A percentile compares a stretch with the other conserved stretches of the same genome.
Conservation (phyloP, 1,140 invertebrate genomes). For the Heliconius hermathena region DNA sequence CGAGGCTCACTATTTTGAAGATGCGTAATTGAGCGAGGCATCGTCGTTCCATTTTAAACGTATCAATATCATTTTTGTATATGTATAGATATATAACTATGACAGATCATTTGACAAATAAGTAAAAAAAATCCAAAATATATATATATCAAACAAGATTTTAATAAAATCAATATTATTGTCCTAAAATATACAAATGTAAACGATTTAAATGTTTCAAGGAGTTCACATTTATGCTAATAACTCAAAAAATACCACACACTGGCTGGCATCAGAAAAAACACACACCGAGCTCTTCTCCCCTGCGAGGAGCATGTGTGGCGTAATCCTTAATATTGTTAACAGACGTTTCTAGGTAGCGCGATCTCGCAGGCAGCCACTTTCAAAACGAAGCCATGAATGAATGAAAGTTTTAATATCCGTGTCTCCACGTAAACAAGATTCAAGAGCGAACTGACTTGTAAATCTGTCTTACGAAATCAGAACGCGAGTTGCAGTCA, state of each 20-base stretch:
- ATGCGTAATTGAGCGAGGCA: constrained; percentile 20
- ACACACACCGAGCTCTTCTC: not conserved
- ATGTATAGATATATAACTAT: not conserved
- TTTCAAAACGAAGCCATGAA: not conserved
- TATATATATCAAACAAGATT: not conserved
- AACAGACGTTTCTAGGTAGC: constrained; percentile 14
- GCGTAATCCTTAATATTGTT: constrained; percentile 23
- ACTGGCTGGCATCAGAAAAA: constrained; percentile 16
- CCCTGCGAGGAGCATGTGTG: constrained; percentile 21
- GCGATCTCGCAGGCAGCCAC: not conserved
- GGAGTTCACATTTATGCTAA: not conserved
- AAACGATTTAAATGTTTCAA: not conserved
- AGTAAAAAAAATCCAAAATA: not conserved
- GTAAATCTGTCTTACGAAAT: constrained; percentile 11
- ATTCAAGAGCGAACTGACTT: not conserved
- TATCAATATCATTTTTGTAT: not conserved
- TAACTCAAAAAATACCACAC: constrained; percentile 22
- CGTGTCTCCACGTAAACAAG: constrained; percentile 4
- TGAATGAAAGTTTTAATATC: constrained; percentile 2
- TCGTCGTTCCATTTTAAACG: not conserved
- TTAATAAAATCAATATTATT: not conserved
- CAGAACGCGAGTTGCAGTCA: not conserved
- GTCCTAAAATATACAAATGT: not conserved
- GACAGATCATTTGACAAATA: not conserved
- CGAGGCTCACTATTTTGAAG: constrained; percentile 36